phyloP scores from a whole-genome alignment of 2,113 vertebrate species.

The Oncorhynchus kisutch region DNA sequence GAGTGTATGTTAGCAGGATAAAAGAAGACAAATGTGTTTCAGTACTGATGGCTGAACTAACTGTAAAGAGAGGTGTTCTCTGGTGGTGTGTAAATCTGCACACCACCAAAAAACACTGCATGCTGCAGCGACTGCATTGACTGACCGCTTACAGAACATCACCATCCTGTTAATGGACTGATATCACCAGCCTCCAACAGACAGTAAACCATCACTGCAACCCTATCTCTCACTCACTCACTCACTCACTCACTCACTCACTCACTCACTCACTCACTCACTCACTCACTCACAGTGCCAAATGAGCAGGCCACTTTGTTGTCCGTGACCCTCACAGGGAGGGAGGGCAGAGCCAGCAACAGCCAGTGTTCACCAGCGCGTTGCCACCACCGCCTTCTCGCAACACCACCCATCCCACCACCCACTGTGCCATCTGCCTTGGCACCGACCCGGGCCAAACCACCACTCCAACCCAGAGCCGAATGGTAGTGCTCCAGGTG shows the following conservation, averaged over 20 bases:
- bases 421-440: conserved; percentile 64
- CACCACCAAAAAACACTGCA: too few relatives aligned
- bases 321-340: conserved; percentile 33
- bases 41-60: too few relatives aligned
- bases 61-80: too few relatives aligned
- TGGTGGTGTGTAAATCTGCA: too few relatives aligned
- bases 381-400: conserved; percentile 39
- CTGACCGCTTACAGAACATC: too few relatives aligned
- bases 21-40: too few relatives aligned
- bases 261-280: not conserved
- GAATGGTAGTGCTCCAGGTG: not conserved
- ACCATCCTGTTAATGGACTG: too few relatives aligned
- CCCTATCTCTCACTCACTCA: too few relatives aligned
- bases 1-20: conserved; percentile 16
- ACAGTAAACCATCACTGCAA: too few relatives aligned
- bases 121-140: too few relatives aligned
- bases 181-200: too few relatives aligned
- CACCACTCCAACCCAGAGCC: conserved; percentile 8
- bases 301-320: conserved; percentile 14
- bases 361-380: conserved; percentile 36
- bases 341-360: conserved; percentile 10
- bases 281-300: not conserved
- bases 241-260: not conserved
- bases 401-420: conserved; percentile 41
- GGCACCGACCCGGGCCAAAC: conserved; percentile 43